These are phyloP conservation scores for Orius insidiosus DNA, from an alignment of 1,140 invertebrate genomes.

Conservation along the genomic window DNA sequence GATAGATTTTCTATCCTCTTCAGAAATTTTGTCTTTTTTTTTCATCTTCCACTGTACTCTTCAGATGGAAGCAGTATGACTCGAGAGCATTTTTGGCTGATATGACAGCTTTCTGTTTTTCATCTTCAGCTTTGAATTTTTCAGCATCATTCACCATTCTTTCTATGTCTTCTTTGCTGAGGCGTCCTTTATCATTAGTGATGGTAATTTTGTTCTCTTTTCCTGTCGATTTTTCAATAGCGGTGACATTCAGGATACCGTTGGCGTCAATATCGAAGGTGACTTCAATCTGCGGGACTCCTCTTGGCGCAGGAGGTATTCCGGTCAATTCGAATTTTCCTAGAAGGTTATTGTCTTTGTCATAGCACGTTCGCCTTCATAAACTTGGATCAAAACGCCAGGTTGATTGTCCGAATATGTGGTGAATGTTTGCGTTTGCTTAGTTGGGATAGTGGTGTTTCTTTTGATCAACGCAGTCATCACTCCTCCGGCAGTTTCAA, in stretches of 20 bases:
- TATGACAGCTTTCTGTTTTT: conserved; percentile 76
- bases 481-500: conserved; percentile 90
- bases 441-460: conserved; percentile 91
- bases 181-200: conserved; percentile 92
- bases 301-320: conserved; percentile 86
- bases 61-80: conserved; percentile 95
- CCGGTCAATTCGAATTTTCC: conserved; percentile 89
- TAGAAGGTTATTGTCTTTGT: conserved; percentile 80
- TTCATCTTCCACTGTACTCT: conserved; percentile 79
- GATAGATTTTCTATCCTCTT: conserved; percentile 70
- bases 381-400: conserved; percentile 72
- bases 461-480: conserved; percentile 92
- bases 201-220: conserved; percentile 97
- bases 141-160: conserved; percentile 95
- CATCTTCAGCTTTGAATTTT: conserved; percentile 81
- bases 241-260: conserved; percentile 75
- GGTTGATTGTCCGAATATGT: conserved; percentile 95
- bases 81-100: conserved; percentile 83
- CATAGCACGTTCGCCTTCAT: conserved; percentile 82
- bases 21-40: conserved; percentile 78
- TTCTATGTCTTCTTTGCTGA: conserved; percentile 93
- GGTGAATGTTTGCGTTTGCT: conserved; percentile 92
- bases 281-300: conserved; percentile 85
- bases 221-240: conserved; percentile 80
- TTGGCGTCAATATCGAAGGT: conserved; percentile 87